Percentiles rank a stretch among this genome's conserved stretches.
Evolutionary conservation across 2,113 vertebrate genomes (phyloP).

Genomic region (Penelope pileata): DNA sequence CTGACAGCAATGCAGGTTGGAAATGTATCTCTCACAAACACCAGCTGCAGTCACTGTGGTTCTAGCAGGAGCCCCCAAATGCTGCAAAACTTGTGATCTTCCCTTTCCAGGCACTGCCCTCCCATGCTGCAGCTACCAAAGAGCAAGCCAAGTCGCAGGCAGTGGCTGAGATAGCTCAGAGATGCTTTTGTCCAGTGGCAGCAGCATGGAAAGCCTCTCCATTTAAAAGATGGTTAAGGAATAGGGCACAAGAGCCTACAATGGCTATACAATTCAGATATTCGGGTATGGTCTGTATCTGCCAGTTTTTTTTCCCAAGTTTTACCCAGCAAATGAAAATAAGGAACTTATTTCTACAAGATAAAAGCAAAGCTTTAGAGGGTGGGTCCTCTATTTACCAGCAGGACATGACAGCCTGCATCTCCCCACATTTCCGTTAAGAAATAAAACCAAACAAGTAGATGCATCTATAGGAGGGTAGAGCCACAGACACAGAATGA

Average conservation of each 20-base stretch:
- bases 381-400: background rate
- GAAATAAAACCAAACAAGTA: background rate
- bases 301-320: background rate
- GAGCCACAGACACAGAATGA: background rate
- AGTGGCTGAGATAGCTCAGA: background rate
- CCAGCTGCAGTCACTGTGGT: background rate
- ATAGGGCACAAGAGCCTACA: fast-evolving
- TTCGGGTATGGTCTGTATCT: background rate
- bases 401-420: background rate
- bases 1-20: background rate
- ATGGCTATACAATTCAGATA: background rate
- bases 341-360: background rate
- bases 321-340: background rate
- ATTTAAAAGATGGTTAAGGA: background rate
- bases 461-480: background rate
- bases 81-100: background rate
- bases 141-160: background rate
- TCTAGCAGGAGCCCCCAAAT: background rate
- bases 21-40: background rate
- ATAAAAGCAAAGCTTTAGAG: background rate
- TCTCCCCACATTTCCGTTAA: background rate
- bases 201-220: background rate
- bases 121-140: background rate
- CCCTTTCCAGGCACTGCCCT: background rate
- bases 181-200: background rate